phyloP scores from a whole-genome alignment of 2,113 vertebrate species.

The Zootoca vivipara region DNA sequence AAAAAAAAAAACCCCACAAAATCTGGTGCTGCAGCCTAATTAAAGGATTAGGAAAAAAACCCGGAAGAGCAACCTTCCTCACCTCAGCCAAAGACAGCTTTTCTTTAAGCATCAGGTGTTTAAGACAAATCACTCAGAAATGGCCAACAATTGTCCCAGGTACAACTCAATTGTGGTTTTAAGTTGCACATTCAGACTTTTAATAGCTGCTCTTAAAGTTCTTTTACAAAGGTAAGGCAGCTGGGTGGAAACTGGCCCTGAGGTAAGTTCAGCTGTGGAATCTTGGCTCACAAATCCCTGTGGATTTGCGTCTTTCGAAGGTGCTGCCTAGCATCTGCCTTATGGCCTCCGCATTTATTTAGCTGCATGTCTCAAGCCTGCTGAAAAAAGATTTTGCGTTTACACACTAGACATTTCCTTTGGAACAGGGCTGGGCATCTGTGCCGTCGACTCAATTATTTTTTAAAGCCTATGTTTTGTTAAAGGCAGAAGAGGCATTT shows the following conservation, averaged over 20 bases:
- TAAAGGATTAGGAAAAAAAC: conserved; percentile 28
- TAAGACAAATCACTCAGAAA: not conserved
- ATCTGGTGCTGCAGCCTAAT: conserved; percentile 10
- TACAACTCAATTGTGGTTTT: not conserved
- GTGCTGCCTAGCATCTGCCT: not conserved
- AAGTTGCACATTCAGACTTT: not conserved
- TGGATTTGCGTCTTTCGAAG: fast-evolving
- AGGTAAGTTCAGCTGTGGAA: not conserved
- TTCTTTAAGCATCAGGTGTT: not conserved
- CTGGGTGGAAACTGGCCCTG: not conserved
- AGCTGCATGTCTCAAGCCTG: not conserved
- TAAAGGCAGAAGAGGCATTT: not conserved
- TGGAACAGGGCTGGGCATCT: not conserved
- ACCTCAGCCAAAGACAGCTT: not conserved
- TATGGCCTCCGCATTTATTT: not conserved
- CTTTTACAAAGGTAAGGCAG: not conserved
- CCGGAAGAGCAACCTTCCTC: conserved; percentile 7
- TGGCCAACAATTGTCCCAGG: not conserved
- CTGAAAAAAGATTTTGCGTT: not conserved
- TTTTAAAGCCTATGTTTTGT: not conserved
- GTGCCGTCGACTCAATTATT: not conserved
- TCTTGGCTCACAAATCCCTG: not conserved
- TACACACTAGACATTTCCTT: not conserved
- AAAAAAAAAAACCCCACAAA: not conserved
- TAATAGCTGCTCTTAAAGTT: conserved; percentile 22